Evolutionary conservation across 2,888 invertebrate genomes (phyloP).

Genomic region (Oscheius myriophilus): DNA sequence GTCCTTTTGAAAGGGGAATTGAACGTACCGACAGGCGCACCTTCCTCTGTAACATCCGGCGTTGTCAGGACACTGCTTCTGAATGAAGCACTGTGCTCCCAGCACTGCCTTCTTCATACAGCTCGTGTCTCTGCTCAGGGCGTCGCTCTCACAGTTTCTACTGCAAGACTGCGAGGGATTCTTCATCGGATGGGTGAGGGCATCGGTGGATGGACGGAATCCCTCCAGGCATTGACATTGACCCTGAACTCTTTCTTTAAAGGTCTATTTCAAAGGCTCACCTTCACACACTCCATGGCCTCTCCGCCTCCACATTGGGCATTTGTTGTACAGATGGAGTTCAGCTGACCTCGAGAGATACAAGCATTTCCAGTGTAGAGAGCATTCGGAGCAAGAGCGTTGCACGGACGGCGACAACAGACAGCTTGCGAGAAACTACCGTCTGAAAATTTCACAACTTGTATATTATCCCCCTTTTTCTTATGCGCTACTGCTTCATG

Average conservation of each 20-base stretch:
- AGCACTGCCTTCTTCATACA: conserved; percentile 61
- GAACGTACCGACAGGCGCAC: conserved; percentile 60
- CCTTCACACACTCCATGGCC: conserved; percentile 67
- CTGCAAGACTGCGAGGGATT: conserved; percentile 68
- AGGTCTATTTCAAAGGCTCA: neutral
- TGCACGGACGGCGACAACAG: conserved; percentile 69
- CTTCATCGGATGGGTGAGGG: conserved; percentile 66
- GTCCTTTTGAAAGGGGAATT: neutral
- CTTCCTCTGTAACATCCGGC: conserved; percentile 69
- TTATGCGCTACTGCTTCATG: too few species aligned
- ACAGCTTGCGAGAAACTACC: conserved; percentile 62
- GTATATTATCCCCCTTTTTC: too few species aligned
- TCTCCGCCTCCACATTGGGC: conserved; percentile 70
- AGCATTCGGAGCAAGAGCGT: conserved; percentile 69
- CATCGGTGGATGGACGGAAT: conserved; percentile 65
- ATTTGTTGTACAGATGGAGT: conserved; percentile 60
- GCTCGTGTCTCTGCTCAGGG: conserved; percentile 66
- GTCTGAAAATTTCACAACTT: conserved; percentile 37
- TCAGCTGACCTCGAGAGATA: conserved; percentile 67
- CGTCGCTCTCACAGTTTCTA: conserved; percentile 62
- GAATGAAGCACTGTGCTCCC: conserved; percentile 68
- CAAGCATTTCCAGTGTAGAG: conserved; percentile 68
- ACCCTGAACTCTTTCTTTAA: conserved; percentile 38
- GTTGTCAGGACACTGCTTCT: conserved; percentile 68
- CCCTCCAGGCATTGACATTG: conserved; percentile 66